Base-by-base conservation (phyloP, 2,113 vertebrate genomes). In the Todiramphus chloris region DNA sequence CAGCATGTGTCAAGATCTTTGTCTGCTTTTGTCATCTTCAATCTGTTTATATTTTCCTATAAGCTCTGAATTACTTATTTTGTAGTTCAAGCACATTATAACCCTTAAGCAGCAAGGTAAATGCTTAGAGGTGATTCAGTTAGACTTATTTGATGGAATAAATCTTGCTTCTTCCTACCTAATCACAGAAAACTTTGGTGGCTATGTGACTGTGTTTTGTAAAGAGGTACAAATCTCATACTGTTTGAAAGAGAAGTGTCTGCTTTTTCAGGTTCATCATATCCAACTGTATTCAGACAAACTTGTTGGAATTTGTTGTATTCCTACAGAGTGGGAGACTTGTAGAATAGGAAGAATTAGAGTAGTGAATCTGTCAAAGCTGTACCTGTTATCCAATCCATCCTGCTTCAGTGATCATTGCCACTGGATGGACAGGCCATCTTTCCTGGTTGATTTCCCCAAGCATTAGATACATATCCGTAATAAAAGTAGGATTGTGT, bases 51-150 rank as follows among this genome's bases (percentile, higher is more conserved):
- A 93, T 85, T 93, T 94, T 91, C 55, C 18, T 85, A 13, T 21
- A 15, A 69, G 44, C 24, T 91, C 6, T 33, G 48, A 63, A 84
- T n/a, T 89, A 80, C 50, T 80, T 82, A 35, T 79, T 89, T 85
- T 74, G 59, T 96, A 90, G 53, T 94, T 93, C 44, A 87, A 89
- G 79, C 59, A 80, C 68, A n/a, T 90, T 80, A 74, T 72, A 78
- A 78, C 48, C 50, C 56, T 56, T 91, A 75, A 91, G 43, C 60
- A 89, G 56, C 43, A 87, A 89, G 80, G 63, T 69, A 92, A 81
- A 87, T 67, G 16, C 43, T 89, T 78, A 51, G 20, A 43, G 31
- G 66, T 82, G 64, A 39, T 92, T 48, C 37, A 81, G 46, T 70
- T 31, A 64, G 62, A 39, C 31, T 31, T 93, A 3, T 75, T 80